These are phyloP conservation scores for Pollenia labialis DNA, from an alignment of 2,888 invertebrate genomes.

Conservation along the genomic window DNA sequence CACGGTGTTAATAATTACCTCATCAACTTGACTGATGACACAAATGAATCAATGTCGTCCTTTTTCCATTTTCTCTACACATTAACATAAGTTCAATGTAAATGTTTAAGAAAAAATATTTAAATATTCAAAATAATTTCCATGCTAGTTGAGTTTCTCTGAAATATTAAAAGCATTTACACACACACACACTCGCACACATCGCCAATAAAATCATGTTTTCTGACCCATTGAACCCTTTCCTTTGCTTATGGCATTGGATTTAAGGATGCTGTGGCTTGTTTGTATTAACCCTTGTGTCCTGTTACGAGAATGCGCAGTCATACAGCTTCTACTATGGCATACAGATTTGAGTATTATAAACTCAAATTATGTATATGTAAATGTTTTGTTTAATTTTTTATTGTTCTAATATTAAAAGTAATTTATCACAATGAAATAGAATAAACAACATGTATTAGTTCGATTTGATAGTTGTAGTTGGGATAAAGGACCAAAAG, in stretches of 20 bases:
- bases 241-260: conserved; percentile 12
- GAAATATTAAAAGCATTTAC: neutral
- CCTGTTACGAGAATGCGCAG: conserved; percentile 70
- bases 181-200: neutral
- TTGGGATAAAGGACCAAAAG: neutral
- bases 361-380: conserved; percentile 12
- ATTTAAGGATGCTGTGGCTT: conserved; percentile 59
- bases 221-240: conserved; percentile 70
- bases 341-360: conserved; percentile 26
- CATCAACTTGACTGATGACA: conserved; percentile 85
- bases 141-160: conserved; percentile 50
- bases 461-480: conserved; percentile 9
- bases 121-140: conserved; percentile 55
- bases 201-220: conserved; percentile 9
- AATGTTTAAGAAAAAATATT: conserved; percentile 35
- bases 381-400: conserved; percentile 16
- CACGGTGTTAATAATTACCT: conserved; percentile 82
- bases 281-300: conserved; percentile 58
- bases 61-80: conserved; percentile 71
- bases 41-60: conserved; percentile 83
- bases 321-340: conserved; percentile 37
- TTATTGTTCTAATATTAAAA: conserved; percentile 58
- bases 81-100: conserved; percentile 78
- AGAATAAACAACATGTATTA: conserved; percentile 42
- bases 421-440: conserved; percentile 66